Conservation (phyloP, 2,888 invertebrate species). For the Rosalia funebris region DNA sequence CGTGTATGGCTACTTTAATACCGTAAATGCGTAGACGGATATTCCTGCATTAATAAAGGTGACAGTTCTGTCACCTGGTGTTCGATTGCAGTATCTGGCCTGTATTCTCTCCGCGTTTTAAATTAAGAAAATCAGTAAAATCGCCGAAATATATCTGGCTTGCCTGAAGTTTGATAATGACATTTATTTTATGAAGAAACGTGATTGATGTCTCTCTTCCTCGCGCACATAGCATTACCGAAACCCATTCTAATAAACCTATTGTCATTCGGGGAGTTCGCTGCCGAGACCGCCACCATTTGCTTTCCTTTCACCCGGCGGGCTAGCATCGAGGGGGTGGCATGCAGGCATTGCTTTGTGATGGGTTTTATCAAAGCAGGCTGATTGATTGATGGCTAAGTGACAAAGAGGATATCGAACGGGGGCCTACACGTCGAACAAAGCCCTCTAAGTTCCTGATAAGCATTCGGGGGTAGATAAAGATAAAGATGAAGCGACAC, state of each 20-base stretch:
- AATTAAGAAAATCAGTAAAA: too few relatives aligned
- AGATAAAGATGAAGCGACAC: conserved; percentile 20
- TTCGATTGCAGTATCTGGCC: too few relatives aligned
- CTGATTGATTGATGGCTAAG: conserved; percentile 25
- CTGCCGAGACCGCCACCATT: conserved; percentile 20
- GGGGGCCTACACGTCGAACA: not conserved
- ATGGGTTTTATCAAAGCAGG: conserved; percentile 14
- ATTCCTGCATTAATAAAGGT: too few relatives aligned
- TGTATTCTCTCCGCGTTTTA: not conserved
- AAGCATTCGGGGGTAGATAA: conserved; percentile 13
- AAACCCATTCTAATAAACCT: conserved; percentile 4
- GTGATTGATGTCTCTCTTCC: too few relatives aligned
- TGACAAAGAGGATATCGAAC: conserved; percentile 24
- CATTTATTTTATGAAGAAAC: too few relatives aligned
- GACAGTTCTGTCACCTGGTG: too few relatives aligned
- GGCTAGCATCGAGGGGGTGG: not conserved
- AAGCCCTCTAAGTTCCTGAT: conserved; percentile 10
- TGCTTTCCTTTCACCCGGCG: conserved; percentile 3
- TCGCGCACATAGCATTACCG: not conserved
- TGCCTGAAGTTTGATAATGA: too few relatives aligned
- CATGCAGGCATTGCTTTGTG: conserved; percentile 11
- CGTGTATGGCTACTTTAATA: too few relatives aligned
- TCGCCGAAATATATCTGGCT: too few relatives aligned
- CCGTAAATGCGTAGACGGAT: too few relatives aligned
- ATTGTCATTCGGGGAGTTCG: conserved; percentile 8